Evolutionary conservation across 1,140 invertebrate species (phyloP).

Genomic region (Pomacea maculata): DNA sequence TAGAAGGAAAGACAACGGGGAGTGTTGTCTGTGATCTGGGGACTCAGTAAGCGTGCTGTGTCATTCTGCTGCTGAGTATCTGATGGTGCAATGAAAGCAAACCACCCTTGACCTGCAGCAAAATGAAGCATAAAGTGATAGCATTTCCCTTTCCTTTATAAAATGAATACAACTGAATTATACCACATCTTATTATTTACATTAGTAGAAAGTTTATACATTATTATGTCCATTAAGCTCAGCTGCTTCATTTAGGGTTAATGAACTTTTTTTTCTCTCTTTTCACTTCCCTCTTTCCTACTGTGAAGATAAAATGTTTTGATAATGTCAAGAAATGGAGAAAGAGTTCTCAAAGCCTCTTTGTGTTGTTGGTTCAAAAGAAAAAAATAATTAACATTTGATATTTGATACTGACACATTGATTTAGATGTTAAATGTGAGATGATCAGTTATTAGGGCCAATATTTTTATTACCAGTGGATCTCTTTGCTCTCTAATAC

Average conservation of each 20-base stretch:
- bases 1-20: conserved; percentile 59
- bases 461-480: not conserved
- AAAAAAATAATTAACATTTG: too few relatives aligned
- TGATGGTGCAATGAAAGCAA: conserved; percentile 52
- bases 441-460: too few relatives aligned
- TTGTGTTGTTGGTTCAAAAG: too few relatives aligned
- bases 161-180: not conserved
- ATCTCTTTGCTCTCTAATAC: not conserved
- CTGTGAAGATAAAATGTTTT: not conserved
- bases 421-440: too few relatives aligned
- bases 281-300: too few relatives aligned
- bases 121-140: not conserved
- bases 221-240: too few relatives aligned
- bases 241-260: too few relatives aligned
- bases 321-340: not conserved
- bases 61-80: conserved; percentile 63
- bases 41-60: conserved; percentile 75
- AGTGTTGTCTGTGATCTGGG: conserved; percentile 41
- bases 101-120: conserved; percentile 50
- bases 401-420: too few relatives aligned
- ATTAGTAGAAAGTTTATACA: not conserved
- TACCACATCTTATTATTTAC: not conserved
- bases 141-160: not conserved
- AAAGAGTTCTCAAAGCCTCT: too few relatives aligned
- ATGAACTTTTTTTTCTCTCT: too few relatives aligned